These are phyloP conservation scores for Morpho helenor DNA, from an alignment of 2,888 invertebrate species.

Conservation along the genomic window DNA sequence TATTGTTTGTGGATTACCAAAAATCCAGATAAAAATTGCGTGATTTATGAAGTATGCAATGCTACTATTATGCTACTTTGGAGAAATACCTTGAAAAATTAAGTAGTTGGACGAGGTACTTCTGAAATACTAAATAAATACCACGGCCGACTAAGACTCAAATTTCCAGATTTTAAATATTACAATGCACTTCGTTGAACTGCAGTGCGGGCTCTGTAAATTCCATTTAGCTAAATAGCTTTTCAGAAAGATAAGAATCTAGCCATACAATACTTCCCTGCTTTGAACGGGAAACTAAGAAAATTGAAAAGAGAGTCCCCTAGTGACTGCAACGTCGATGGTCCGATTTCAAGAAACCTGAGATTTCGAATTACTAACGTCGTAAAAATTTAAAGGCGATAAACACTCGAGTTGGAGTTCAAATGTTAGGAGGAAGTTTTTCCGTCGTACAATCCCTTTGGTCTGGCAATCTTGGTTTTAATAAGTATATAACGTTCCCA, in stretches of 20 bases:
- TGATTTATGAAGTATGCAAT: conserved; percentile 36
- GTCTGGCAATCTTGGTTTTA: conserved; percentile 75
- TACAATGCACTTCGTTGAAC: conserved; percentile 76
- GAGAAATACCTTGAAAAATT: conserved; percentile 7
- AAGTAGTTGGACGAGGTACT: conserved; percentile 12
- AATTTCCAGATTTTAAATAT: conserved; percentile 76
- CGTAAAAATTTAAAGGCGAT: conserved; percentile 66
- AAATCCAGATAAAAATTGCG: conserved; percentile 5
- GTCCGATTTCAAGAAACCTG: conserved; percentile 71
- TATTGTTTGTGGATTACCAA: conserved; percentile 40
- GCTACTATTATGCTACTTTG: conserved; percentile 1
- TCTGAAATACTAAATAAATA: conserved; percentile 64
- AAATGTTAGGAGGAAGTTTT: conserved; percentile 54
- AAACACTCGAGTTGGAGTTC: conserved; percentile 51
- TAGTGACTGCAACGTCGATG: conserved; percentile 65
- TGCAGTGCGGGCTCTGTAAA: conserved; percentile 78
- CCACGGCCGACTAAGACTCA: conserved; percentile 67
- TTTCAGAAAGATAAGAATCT: conserved; percentile 77
- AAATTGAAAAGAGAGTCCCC: conserved; percentile 78
- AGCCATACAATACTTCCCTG: conserved; percentile 74
- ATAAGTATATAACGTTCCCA: conserved; percentile 76
- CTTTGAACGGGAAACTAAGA: conserved; percentile 73
- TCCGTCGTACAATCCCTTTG: conserved; percentile 61
- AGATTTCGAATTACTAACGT: conserved; percentile 67
- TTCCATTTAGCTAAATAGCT: conserved; percentile 80